phyloP scores from a whole-genome alignment of 2,888 invertebrate species.

The Tetranychus piercei region DNA sequence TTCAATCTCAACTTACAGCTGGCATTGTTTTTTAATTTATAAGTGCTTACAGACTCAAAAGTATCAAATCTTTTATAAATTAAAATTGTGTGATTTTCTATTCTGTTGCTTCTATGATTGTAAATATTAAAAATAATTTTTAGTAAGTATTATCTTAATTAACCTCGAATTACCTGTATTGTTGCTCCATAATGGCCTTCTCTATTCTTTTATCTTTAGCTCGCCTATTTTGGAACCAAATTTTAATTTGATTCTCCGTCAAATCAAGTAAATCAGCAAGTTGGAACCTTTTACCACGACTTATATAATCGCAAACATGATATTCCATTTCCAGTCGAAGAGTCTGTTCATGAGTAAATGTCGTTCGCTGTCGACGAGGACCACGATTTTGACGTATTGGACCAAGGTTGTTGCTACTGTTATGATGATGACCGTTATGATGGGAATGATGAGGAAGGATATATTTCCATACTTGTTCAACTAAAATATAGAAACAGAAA shows the following conservation, averaged over 20 bases:
- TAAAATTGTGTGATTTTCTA: too few relatives aligned
- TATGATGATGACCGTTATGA: background rate
- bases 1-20: too few relatives aligned
- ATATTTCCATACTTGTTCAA: background rate
- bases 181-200: constrained; percentile 83
- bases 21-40: too few relatives aligned
- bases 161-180: constrained; percentile 54
- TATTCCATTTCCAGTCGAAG: constrained; percentile 73
- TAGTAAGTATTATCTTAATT: too few relatives aligned
- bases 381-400: constrained; percentile 38
- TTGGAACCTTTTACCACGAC: constrained; percentile 60
- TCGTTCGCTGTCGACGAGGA: constrained; percentile 63
- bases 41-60: too few relatives aligned
- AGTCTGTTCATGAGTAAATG: constrained; percentile 84
- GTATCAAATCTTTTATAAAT: too few relatives aligned
- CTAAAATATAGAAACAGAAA: background rate
- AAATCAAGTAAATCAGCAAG: constrained; percentile 47
- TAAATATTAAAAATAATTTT: too few relatives aligned
- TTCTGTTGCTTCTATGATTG: too few relatives aligned
- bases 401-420: background rate
- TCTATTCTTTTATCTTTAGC: constrained; percentile 91
- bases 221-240: constrained; percentile 83
- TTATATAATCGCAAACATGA: constrained; percentile 76
- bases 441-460: background rate
- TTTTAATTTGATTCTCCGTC: constrained; percentile 67